A percentile compares a stretch with the other conserved stretches of the same genome.
Conservation (phyloP, 2,113 vertebrate genomes). For the Trematomus loennbergii region DNA sequence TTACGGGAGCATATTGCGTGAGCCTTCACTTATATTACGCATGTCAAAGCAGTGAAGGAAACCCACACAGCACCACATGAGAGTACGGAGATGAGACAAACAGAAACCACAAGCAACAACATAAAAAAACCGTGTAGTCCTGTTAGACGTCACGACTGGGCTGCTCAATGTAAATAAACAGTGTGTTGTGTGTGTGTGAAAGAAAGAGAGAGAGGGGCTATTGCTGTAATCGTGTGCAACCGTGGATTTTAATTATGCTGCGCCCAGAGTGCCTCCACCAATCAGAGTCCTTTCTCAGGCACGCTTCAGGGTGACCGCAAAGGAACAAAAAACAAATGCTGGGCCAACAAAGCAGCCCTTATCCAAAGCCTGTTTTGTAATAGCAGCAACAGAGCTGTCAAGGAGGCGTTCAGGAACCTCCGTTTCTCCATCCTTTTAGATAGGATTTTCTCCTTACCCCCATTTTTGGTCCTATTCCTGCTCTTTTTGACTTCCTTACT, state of each 20-base stretch:
- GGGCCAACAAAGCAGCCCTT: conserved; percentile 55
- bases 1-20: conserved; percentile 14
- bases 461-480: conserved; percentile 5
- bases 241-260: conserved; percentile 42
- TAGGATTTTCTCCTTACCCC: conserved; percentile 19
- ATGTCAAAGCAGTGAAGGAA: conserved; percentile 45
- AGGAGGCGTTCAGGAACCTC: conserved; percentile 26
- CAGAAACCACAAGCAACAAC: conserved; percentile 42
- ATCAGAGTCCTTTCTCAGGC: conserved; percentile 64
- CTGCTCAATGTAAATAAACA: conserved; percentile 57
- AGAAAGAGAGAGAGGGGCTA: conserved; percentile 1
- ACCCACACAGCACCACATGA: conserved; percentile 33
- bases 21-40: conserved; percentile 18
- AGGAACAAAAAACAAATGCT: conserved; percentile 61
- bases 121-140: conserved; percentile 30
- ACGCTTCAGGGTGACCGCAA: conserved; percentile 71
- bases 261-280: conserved; percentile 57
- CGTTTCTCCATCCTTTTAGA: conserved; percentile 10
- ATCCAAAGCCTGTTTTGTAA: conserved; percentile 35
- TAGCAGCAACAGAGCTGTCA: conserved; percentile 49
- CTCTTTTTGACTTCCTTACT: conserved; percentile 20
- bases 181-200: background rate
- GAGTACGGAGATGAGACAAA: conserved; percentile 50
- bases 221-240: conserved; percentile 31
- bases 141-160: conserved; percentile 52